Conservation (phyloP, 2,797 vertebrate species). For the Coranthus polyacanthus region DNA sequence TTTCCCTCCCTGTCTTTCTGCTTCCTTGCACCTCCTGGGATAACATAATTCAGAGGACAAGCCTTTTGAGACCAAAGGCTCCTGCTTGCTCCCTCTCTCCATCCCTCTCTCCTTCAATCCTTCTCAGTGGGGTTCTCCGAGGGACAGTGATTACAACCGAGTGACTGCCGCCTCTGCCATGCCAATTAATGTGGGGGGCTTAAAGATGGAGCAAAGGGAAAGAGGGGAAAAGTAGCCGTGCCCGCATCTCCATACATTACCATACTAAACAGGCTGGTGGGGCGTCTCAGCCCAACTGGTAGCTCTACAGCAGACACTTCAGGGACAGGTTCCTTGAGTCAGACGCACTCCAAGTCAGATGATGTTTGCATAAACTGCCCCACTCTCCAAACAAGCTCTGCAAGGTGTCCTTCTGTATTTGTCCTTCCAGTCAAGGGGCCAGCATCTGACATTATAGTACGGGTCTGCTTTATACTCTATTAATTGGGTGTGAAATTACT, state of each 20-base stretch:
- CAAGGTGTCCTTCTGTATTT: constrained; percentile 61
- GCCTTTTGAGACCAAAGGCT: constrained; percentile 59
- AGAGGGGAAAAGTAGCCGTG: constrained; percentile 55
- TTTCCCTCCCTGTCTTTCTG: constrained; percentile 36
- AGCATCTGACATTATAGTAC: constrained; percentile 52
- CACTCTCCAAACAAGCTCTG: constrained; percentile 47
- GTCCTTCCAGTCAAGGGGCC: constrained; percentile 64
- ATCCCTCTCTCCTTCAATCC: constrained; percentile 51
- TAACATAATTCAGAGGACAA: constrained; percentile 68
- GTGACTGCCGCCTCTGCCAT: constrained; percentile 73
- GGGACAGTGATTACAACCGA: constrained; percentile 82
- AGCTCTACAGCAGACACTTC: constrained; percentile 75
- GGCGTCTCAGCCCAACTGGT: constrained; percentile 59
- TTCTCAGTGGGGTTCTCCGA: constrained; percentile 70
- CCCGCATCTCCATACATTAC: constrained; percentile 81
- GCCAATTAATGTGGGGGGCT: constrained; percentile 79
- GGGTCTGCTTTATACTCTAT: constrained; percentile 50
- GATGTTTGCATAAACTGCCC: constrained; percentile 70
- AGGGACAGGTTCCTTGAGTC: constrained; percentile 62
- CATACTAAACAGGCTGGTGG: constrained; percentile 79
- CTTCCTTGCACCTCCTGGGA: constrained; percentile 61
- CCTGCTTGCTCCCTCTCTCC: constrained; percentile 32
- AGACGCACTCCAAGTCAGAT: constrained; percentile 56
- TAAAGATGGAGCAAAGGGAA: constrained; percentile 63
- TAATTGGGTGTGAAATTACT: constrained; percentile 66